Evolutionary conservation across 2,113 vertebrate species (phyloP).

Genomic region (Myotis yumanensis): DNA sequence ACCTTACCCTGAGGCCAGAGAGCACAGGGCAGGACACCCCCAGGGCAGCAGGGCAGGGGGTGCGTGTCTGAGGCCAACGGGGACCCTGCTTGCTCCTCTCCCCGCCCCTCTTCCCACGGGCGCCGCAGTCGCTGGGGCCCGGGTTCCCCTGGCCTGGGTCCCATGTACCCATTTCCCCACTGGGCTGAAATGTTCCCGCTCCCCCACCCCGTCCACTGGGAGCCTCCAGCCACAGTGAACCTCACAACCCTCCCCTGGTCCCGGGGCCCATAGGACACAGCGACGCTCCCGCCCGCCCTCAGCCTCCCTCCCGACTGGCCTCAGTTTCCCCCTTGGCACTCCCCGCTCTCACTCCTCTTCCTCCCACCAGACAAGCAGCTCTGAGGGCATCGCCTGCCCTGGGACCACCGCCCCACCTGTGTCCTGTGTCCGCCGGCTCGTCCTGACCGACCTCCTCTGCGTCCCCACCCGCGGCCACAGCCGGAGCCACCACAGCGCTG

Average conservation of each 20-base stretch:
- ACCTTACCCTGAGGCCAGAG: rapidly evolving
- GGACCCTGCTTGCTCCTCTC: rapidly evolving
- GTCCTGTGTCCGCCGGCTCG: not conserved
- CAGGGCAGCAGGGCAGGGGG: rapidly evolving
- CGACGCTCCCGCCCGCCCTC: not conserved
- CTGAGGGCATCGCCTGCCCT: not conserved
- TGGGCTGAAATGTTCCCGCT: not conserved
- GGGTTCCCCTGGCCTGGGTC: not conserved
- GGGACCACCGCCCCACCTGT: rapidly evolving
- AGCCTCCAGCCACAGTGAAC: not conserved
- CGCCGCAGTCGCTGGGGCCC: not conserved
- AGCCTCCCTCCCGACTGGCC: not conserved
- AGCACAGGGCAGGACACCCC: rapidly evolving
- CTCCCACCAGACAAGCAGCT: not conserved
- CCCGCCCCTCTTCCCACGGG: rapidly evolving
- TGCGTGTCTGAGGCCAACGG: not conserved
- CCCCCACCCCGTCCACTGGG: not conserved
- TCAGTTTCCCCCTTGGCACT: not conserved
- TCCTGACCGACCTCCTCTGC: not conserved
- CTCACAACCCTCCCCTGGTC: no score
- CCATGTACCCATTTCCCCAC: not conserved
- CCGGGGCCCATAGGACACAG: not conserved
- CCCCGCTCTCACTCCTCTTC: not conserved
- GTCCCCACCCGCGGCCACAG: not conserved
- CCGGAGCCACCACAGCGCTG: not conserved